Conservation (phyloP, 2,113 vertebrate species). For the Pelvicachromis taeniatus region DNA sequence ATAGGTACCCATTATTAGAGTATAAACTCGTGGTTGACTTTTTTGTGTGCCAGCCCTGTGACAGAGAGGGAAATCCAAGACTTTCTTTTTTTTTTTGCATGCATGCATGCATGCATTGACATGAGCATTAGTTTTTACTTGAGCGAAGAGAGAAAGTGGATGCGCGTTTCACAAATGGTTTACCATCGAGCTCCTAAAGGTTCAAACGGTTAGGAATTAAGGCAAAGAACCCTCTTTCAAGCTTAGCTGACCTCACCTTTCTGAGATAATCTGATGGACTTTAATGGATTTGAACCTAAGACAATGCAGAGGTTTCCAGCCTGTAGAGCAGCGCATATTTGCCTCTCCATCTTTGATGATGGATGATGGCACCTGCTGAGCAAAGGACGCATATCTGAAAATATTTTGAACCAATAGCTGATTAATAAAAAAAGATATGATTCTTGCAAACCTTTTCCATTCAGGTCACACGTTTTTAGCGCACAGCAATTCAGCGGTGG, state of each 20-base stretch:
- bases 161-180: neutral
- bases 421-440: neutral
- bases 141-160: neutral
- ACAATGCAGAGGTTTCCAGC: neutral
- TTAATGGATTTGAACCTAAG: neutral
- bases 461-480: neutral
- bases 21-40: neutral
- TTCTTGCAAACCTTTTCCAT: neutral
- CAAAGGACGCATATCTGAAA: neutral
- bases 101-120: neutral
- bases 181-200: neutral
- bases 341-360: neutral
- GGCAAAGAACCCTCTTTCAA: neutral
- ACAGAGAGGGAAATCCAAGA: neutral
- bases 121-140: neutral
- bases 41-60: neutral
- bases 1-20: constrained; percentile 8
- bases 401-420: neutral
- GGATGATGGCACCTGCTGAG: neutral
- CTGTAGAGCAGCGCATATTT: neutral
- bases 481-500: neutral
- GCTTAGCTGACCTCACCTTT: neutral
- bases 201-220: neutral
- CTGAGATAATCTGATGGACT: neutral
- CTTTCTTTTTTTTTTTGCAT: neutral